A percentile compares a stretch with the other conserved stretches of the same genome.
Conservation (phyloP, 1,140 invertebrate species). For the Scaptodrosophila lebanonensis region DNA sequence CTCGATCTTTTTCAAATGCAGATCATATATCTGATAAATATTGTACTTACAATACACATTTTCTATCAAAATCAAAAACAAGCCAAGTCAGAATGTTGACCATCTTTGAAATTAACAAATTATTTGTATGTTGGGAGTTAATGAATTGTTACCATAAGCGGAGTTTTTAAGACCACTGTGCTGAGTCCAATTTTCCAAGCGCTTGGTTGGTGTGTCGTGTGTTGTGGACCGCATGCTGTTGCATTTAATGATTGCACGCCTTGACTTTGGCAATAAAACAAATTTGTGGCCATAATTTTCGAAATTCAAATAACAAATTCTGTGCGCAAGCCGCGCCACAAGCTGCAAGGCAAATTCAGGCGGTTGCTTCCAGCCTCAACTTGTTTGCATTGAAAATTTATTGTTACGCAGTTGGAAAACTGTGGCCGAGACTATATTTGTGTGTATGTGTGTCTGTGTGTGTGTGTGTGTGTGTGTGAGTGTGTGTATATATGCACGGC, state of each 20-base stretch:
- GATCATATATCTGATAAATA: too few species aligned
- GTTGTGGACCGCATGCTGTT: conserved; percentile 64
- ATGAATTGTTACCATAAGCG: conserved; percentile 11
- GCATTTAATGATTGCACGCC: conserved; percentile 75
- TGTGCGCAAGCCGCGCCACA: conserved; percentile 11
- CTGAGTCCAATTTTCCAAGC: not conserved
- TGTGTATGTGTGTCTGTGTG: not conserved
- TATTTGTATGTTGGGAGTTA: too few species aligned
- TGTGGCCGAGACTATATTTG: conserved; percentile 15
- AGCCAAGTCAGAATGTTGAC: not conserved
- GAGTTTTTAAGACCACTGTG: conserved; percentile 12
- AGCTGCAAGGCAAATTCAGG: too few species aligned
- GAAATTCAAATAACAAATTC: conserved; percentile 75
- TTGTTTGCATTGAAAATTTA: conserved; percentile 76
- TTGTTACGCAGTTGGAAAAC: conserved; percentile 64
- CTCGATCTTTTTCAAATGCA: too few species aligned
- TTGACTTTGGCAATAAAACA: conserved; percentile 75
- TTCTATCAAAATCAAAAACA: not conserved
- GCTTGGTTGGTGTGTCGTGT: conserved; percentile 9
- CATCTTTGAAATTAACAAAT: conserved; percentile 12
- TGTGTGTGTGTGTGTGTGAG: not conserved
- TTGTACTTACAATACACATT: too few species aligned
- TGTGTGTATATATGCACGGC: conserved; percentile 35
- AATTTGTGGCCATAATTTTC: conserved; percentile 75
- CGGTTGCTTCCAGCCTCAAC: conserved; percentile 41